Percentiles rank a stretch among this genome's conserved stretches.
phyloP scores from a whole-genome alignment of 2,113 vertebrate species.

The Corythornis madagascariensis region DNA sequence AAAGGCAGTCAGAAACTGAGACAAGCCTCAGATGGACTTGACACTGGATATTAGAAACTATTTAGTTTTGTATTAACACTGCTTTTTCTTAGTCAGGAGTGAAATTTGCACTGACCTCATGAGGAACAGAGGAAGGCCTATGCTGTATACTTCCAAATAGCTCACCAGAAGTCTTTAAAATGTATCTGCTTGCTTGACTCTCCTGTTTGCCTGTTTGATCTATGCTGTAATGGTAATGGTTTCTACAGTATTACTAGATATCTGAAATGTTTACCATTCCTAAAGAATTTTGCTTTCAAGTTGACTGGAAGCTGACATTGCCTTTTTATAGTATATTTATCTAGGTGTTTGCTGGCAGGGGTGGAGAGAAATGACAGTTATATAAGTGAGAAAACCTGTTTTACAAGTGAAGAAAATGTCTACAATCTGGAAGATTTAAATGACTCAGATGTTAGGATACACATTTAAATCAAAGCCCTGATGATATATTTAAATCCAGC shows the following conservation, averaged over 20 bases:
- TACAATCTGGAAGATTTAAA: constrained; percentile 54
- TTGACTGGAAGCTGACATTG: not conserved
- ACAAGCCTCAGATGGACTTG: not conserved
- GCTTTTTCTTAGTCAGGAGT: not conserved
- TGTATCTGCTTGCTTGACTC: not conserved
- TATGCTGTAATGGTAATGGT: not conserved
- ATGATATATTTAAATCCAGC: not conserved
- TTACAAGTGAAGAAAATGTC: constrained; percentile 41
- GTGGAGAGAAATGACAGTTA: constrained; percentile 26
- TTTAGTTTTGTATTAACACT: not conserved
- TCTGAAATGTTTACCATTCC: not conserved
- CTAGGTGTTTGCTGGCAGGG: not conserved
- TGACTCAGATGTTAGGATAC: constrained; percentile 26
- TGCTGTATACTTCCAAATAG: not conserved
- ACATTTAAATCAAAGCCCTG: constrained; percentile 24
- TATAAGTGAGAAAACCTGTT: constrained; percentile 38
- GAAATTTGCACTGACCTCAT: not conserved
- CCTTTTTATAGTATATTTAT: constrained; percentile 39
- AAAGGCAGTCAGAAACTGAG: not conserved
- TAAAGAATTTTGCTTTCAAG: not conserved
- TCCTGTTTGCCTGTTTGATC: not conserved
- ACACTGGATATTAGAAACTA: not conserved
- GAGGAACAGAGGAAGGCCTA: not conserved
- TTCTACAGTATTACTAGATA: not conserved
- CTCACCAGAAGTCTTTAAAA: not conserved